These are phyloP conservation scores for Parambassis ranga DNA, from an alignment of 2,797 vertebrate genomes.

Conservation along the genomic window DNA sequence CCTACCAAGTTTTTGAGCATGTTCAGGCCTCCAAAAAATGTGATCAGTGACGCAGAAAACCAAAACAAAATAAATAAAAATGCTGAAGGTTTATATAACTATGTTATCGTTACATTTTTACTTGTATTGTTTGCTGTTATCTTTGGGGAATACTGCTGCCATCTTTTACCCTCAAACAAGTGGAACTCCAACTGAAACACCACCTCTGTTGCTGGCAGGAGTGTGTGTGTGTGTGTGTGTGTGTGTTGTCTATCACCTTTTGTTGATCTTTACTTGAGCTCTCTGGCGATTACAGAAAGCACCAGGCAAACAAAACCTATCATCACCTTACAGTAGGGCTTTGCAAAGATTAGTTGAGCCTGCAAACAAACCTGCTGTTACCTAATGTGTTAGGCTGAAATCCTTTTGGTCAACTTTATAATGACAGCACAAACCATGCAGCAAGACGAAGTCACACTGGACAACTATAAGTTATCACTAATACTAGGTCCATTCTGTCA, in stretches of 20 bases:
- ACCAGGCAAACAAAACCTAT: constrained; percentile 51
- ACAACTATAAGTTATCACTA: background rate
- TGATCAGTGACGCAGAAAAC: too few relatives aligned
- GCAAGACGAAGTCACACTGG: background rate
- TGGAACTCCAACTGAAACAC: background rate
- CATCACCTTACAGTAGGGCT: constrained; percentile 46
- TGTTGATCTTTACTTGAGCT: constrained; percentile 43
- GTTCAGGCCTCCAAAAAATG: too few relatives aligned
- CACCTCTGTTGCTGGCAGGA: background rate
- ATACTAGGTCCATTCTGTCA: background rate
- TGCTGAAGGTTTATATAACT: too few relatives aligned
- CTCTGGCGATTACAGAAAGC: constrained; percentile 34
- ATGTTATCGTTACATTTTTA: too few relatives aligned
- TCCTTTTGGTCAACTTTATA: constrained; percentile 11
- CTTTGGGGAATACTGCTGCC: background rate
- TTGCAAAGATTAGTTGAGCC: constrained; percentile 31
- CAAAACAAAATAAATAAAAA: too few relatives aligned
- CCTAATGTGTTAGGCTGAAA: constrained; percentile 2
- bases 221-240: background rate
- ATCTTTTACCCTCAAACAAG: background rate
- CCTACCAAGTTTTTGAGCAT: too few relatives aligned
- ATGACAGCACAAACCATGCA: background rate
- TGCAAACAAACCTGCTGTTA: constrained; percentile 16
- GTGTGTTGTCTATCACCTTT: constrained; percentile 29
- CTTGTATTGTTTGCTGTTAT: too few relatives aligned